These are phyloP conservation scores for Pangasius sanitwongsei DNA, from an alignment of 2,797 vertebrate species.

Conservation along the genomic window DNA sequence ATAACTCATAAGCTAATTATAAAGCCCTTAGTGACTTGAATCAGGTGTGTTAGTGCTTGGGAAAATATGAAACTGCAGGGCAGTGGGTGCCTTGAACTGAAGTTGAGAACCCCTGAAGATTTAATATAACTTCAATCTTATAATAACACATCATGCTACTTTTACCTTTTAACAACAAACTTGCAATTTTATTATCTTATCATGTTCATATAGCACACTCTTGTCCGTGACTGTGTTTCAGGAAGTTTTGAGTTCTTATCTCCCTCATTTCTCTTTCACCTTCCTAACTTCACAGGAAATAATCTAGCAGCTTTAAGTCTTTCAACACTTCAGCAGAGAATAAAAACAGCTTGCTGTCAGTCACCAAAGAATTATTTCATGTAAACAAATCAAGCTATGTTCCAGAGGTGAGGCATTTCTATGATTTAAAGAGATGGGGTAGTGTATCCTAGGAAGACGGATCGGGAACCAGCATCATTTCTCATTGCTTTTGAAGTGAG, in stretches of 20 bases:
- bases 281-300: constrained; percentile 29
- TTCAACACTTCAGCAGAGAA: constrained; percentile 54
- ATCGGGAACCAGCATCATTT: constrained; percentile 16
- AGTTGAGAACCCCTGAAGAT: constrained; percentile 11
- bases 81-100: background rate
- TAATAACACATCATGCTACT: background rate
- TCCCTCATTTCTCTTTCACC: constrained; percentile 24
- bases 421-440: constrained; percentile 50
- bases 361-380: constrained; percentile 50
- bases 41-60: background rate
- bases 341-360: constrained; percentile 57
- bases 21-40: constrained; percentile 22
- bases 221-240: constrained; percentile 15
- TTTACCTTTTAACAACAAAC: constrained; percentile 30
- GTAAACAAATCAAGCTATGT: constrained; percentile 45
- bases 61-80: constrained; percentile 8
- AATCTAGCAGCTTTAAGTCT: constrained; percentile 42
- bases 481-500: constrained; percentile 14
- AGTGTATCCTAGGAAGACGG: constrained; percentile 25
- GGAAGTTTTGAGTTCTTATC: background rate
- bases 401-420: constrained; percentile 43
- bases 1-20: constrained; percentile 41
- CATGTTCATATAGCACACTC: constrained; percentile 1
- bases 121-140: constrained; percentile 22
- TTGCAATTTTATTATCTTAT: constrained; percentile 15